Percentiles rank a stretch among this genome's conserved stretches.
Conservation (phyloP, 2,888 invertebrate genomes). For the Torymus texanus region DNA sequence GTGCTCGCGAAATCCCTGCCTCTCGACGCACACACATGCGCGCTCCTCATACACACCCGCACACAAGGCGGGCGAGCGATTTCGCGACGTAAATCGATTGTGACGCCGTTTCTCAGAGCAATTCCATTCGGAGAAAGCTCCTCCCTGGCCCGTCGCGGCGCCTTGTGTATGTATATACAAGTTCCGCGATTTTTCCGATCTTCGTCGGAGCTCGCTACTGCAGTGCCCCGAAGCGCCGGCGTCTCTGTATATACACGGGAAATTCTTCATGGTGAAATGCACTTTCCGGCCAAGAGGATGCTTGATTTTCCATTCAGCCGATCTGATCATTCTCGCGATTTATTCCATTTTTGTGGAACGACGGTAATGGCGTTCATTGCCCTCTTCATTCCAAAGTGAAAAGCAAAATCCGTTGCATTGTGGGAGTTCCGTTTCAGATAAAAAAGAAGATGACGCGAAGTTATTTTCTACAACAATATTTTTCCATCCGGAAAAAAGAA, state of each 20-base stretch:
- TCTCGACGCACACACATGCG: too few relatives aligned
- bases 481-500: neutral
- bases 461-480: neutral
- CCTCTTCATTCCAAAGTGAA: too few relatives aligned
- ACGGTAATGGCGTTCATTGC: too few relatives aligned
- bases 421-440: too few relatives aligned
- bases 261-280: conserved; percentile 18
- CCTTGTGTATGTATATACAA: neutral
- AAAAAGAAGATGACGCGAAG: too few relatives aligned
- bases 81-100: conserved; percentile 66
- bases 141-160: conserved; percentile 21
- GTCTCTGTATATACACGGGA: neutral
- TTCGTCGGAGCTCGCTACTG: neutral
- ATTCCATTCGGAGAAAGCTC: conserved; percentile 59
- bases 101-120: conserved; percentile 66
- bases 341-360: too few relatives aligned
- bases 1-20: too few relatives aligned
- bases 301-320: conserved; percentile 36
- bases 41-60: too few relatives aligned
- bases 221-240: neutral
- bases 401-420: too few relatives aligned
- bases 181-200: conserved; percentile 27
- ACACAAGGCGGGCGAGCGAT: neutral
- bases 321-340: neutral
- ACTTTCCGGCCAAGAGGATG: conserved; percentile 12